phyloP scores from a whole-genome alignment of 2,888 invertebrate genomes.

The Hedychridium roseum region DNA sequence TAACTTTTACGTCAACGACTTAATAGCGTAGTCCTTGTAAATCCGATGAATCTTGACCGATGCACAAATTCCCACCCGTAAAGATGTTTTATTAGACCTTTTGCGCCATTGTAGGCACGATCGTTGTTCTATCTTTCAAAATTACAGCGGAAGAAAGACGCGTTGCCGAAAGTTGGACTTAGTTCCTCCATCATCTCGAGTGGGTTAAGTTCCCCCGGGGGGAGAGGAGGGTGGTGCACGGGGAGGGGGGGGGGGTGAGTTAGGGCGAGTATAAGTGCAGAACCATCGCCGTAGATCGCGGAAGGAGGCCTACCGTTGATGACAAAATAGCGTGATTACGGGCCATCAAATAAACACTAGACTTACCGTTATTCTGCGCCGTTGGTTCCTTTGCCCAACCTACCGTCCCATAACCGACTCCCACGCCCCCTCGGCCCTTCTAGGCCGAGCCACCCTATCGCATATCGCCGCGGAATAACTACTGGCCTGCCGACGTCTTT shows the following conservation, averaged over 20 bases:
- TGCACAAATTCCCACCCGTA: no score
- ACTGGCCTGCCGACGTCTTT: no score
- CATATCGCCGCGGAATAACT: no score
- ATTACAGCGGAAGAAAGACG: constrained; percentile 48
- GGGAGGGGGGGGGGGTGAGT: constrained; percentile 30
- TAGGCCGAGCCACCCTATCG: no score
- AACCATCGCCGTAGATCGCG: constrained; percentile 49
- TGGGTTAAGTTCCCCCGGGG: constrained; percentile 16
- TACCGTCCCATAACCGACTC: constrained; percentile 10
- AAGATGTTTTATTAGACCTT: no score
- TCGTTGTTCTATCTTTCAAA: no score
- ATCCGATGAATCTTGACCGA: background rate
- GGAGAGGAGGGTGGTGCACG: constrained; percentile 13
- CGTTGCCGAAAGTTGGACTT: constrained; percentile 46
- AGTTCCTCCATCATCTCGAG: constrained; percentile 42
- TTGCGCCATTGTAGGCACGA: no score
- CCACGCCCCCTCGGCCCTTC: background rate
- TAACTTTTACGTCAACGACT: no score
- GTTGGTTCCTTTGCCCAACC: constrained; percentile 45
- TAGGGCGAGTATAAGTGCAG: constrained; percentile 43
- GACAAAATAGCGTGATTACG: constrained; percentile 63
- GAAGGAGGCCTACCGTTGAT: constrained; percentile 57
- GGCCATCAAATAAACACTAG: constrained; percentile 62
- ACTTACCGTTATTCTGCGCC: constrained; percentile 58
- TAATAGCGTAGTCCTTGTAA: background rate